phyloP scores from a whole-genome alignment of 2,113 vertebrate species.

The Butastur rufipennis region DNA sequence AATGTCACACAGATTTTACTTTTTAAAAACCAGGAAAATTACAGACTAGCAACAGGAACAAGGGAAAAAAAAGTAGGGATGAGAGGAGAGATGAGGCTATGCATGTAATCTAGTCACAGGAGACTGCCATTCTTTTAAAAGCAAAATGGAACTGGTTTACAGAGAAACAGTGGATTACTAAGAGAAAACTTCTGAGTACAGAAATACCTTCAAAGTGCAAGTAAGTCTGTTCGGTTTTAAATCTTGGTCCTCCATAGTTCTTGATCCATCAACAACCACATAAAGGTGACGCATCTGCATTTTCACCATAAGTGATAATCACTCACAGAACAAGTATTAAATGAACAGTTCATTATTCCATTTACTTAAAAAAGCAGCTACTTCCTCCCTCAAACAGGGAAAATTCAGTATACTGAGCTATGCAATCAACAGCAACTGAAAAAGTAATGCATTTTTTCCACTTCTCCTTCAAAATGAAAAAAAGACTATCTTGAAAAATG shows the following conservation, averaged over 20 bases:
- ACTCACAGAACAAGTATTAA: not conserved
- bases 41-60: not conserved
- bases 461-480: not conserved
- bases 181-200: not conserved
- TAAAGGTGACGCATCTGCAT: conserved; percentile 95
- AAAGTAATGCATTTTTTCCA: not conserved
- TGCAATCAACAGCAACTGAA: not conserved
- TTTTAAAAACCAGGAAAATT: not conserved
- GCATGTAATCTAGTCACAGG: not conserved
- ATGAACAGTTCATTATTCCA: not conserved
- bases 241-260: conserved; percentile 97
- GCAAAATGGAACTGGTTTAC: not conserved
- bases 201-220: conserved; percentile 86
- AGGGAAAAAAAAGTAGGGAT: not conserved
- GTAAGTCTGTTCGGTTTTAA: conserved; percentile 92
- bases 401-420: not conserved
- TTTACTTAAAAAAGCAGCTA: not conserved
- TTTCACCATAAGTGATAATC: not conserved
- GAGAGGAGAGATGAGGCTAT: not conserved
- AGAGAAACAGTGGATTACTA: not conserved
- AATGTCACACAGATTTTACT: not conserved
- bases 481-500: not conserved
- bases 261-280: conserved; percentile 90
- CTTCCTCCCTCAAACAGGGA: not conserved
- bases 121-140: not conserved